Base-by-base conservation (phyloP, 2,797 vertebrate species). In the Sebastes iracundus region DNA sequence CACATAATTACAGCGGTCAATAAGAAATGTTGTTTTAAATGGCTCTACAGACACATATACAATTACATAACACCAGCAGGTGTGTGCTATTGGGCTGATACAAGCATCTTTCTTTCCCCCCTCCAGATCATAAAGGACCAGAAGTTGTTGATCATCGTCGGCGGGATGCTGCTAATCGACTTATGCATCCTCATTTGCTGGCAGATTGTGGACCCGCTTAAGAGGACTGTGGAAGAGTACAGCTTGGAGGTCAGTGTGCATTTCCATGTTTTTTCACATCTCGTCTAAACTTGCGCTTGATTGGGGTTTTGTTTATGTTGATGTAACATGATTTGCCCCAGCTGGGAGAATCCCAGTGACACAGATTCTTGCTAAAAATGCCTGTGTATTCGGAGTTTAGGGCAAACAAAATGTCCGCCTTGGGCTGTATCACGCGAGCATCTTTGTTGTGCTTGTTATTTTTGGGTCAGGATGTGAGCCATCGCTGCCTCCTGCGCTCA, bases 141-240 rank as follows among this genome's bases (percentile, higher is more conserved):
- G 95, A 99, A 99, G 93, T 94, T 99, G 94, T 94, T 99, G 87
- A 97, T 99, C 90, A 99, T 99, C 46, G 99, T 99, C 59, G 98
- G 98, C 59, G 98, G 98, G 93, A 99, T 99, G 99, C 95, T 99
- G 92, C 96, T 99, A 74, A 99, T 99, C 85, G 98, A 99, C 96
- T 95, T 99, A 85, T 99, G 98, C 95, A 99, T 99, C 95, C 95
- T 99, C 88, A 99, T 99, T 94, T 99, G 97, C 96, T 99, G 98
- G 99, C 99, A 99, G 96, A 97, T 99, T 62, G 98, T 99, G 90
- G 98, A 99, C 93, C 99, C 99, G 16, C 96, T 99, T 87, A 97
- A 96, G 92, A 97, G 98, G 93, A 99, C 98, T 0, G 98, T 99
- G 89, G 99, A 99, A 94, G 96, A 97, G 82, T 99, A 99, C 96